Base-by-base conservation (phyloP, 2,797 vertebrate genomes). In the Peromyscus nudipes region DNA sequence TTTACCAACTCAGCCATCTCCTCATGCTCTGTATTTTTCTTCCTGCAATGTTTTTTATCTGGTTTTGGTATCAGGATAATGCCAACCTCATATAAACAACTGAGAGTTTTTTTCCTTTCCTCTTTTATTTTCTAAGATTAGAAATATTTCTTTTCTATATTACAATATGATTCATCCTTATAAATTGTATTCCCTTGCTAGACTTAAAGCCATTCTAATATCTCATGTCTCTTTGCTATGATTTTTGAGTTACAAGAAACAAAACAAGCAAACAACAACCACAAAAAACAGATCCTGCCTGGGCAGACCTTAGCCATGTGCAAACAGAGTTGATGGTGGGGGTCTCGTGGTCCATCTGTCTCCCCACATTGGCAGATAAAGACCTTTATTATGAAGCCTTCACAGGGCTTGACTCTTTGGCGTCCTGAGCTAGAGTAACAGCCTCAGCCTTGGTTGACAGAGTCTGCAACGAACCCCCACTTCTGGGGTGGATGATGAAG, bases 111-210 rank as follows among this genome's bases (percentile, higher is more conserved):
- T 76, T 14, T 6, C 6, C 4, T 4, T 65, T 49, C 46, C 17
- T 3, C 37, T 37, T 81, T 86, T 91, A 86, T 91, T 85, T 73
- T 75, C 37, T 46, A 3, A 25, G 21, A 79, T 52, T 85, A 62
- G 43, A 40, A 75, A 73, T 31, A 86, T 69, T 71, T 85, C n/a
- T 84, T 62, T 65, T 76, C 65, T 69, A 77, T 52, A 69, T 57
- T 83, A 17, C 65, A 37, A 31, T 40, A 79, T 6, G 62, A 65
- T 96, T 79, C 16, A 29, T 55, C 40, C 7, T 80, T 80, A 37
- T 17, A 14, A 89, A 65, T 92, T 73, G 27, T 90, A 67, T 67
- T 96, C 92, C 62, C 83, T 96, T 83, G 55, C 34, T 25, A 71
- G 17, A 84, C 40, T 52, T 27, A 21, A 62, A 49, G 3, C 2